These are phyloP conservation scores for Achroia grisella DNA, from an alignment of 1,140 invertebrate genomes.

Conservation along the genomic window DNA sequence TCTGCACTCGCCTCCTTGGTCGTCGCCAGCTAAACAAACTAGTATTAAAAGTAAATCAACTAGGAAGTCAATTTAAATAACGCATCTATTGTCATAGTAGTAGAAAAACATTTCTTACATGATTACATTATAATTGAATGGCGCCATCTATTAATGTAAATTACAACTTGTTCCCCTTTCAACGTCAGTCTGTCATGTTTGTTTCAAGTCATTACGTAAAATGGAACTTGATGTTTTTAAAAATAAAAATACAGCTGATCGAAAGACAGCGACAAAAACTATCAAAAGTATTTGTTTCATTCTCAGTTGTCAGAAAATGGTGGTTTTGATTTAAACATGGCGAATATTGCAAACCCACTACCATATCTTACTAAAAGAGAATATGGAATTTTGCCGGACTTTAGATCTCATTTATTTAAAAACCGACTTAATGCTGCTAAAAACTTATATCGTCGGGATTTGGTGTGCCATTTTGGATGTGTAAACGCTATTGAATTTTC, in stretches of 20 bases:
- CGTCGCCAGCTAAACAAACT: too few species aligned
- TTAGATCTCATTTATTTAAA: slow-evolving; percentile 74
- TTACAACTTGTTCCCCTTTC: too few species aligned
- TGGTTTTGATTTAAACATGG: slow-evolving; percentile 57
- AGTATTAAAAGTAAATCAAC: too few species aligned
- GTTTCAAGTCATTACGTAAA: slow-evolving; percentile 9
- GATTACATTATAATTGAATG: too few species aligned
- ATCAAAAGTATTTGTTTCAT: slow-evolving; percentile 15
- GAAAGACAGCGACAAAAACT: slow-evolving; percentile 27
- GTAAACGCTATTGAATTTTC: slow-evolving; percentile 98
- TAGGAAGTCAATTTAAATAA: too few species aligned
- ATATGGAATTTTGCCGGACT: slow-evolving; percentile 43
- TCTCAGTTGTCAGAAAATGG: slow-evolving; percentile 51
- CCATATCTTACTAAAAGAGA: slow-evolving; percentile 55
- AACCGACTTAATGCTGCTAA: slow-evolving; percentile 78
- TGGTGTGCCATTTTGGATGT: slow-evolving; percentile 94
- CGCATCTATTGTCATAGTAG: too few species aligned
- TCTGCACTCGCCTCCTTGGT: too few species aligned
- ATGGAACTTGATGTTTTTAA: slow-evolving; percentile 45
- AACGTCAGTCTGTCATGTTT: too few species aligned
- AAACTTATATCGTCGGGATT: slow-evolving; percentile 88
- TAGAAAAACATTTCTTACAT: too few species aligned
- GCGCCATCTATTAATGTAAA: too few species aligned
- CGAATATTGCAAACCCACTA: slow-evolving; percentile 57
- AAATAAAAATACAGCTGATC: slow-evolving; percentile 69